A percentile compares a stretch with the other conserved stretches of the same genome.
These are phyloP conservation scores for Echinarachnius parma DNA, from an alignment of 53 echinoderm and acorn worm species.

Conservation along the genomic window DNA sequence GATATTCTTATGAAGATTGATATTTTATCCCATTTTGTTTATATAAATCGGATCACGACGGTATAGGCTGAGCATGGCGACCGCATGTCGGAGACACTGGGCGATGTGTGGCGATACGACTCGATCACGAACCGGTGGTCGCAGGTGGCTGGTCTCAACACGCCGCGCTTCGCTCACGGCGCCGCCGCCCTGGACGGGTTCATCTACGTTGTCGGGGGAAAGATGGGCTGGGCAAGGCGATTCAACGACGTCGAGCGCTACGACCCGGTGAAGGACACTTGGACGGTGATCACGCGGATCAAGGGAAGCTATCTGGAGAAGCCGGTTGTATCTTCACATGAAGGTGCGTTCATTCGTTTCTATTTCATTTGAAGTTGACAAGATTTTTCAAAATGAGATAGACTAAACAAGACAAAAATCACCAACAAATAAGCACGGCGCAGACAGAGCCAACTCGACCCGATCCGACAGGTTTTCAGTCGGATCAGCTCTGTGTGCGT, in stretches of 20 bases:
- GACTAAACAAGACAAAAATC: no score
- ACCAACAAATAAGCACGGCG: no score
- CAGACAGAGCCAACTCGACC: no score
- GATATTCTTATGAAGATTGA: not conserved
- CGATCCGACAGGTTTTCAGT: no score
- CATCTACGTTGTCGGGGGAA: constrained; percentile 95
- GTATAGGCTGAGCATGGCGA: constrained; percentile 74
- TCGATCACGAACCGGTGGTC: constrained; percentile 90
- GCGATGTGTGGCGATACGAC: constrained; percentile 96
- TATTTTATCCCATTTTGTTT: no score
- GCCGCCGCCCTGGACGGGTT: constrained; percentile 74
- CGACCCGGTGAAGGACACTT: constrained; percentile 79
- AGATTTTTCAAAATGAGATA: no score
- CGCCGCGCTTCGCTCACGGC: constrained; percentile 89
- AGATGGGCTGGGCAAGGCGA: constrained; percentile 86
- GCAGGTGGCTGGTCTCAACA: constrained; percentile 90
- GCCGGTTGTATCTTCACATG: constrained; percentile 69
- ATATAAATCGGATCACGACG: no score
- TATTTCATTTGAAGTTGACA: no score
- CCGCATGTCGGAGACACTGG: constrained; percentile 87
- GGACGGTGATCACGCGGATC: constrained; percentile 79
- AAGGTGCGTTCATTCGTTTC: no score
- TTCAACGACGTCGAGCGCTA: constrained; percentile 97
- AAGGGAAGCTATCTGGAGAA: constrained; percentile 88
- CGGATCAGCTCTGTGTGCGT: no score